Percentiles rank a stretch among this genome's conserved stretches.
Evolutionary conservation across 2,888 invertebrate species (phyloP).

Genomic region (Mermis nigrescens): DNA sequence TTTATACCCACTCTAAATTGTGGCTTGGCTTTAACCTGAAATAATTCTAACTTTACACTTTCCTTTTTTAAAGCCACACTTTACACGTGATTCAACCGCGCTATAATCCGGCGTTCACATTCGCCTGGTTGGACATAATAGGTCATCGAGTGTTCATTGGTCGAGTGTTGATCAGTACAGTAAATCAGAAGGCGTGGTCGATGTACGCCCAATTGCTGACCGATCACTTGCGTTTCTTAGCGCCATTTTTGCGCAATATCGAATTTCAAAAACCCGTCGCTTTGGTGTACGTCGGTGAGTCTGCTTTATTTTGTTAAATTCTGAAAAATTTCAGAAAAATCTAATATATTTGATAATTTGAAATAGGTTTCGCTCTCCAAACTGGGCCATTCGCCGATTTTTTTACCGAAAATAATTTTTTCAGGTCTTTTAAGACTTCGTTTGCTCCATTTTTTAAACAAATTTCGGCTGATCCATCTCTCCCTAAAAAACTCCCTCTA

Average conservation of each 20-base stretch:
- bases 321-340: no score
- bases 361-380: no score
- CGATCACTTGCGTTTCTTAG: conserved; percentile 84
- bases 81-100: conserved; percentile 76
- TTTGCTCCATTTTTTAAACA: no score
- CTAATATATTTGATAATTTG: background rate
- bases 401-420: background rate
- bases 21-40: no score
- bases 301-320: conserved; percentile 13
- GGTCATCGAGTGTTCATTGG: conserved; percentile 90
- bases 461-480: no score
- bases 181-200: conserved; percentile 54
- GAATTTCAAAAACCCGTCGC: conserved; percentile 83
- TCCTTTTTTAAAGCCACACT: conserved; percentile 46
- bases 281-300: conserved; percentile 84
- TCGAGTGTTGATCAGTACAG: conserved; percentile 49
- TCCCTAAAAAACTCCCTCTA: no score
- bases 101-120: conserved; percentile 85
- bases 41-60: no score
- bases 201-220: conserved; percentile 88
- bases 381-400: background rate
- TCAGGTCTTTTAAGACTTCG: background rate
- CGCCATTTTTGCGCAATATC: conserved; percentile 88
- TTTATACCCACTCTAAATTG: no score
- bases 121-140: conserved; percentile 91